These are phyloP conservation scores for Drosophila saltans DNA, from an alignment of 1,140 invertebrate genomes.

Conservation along the genomic window DNA sequence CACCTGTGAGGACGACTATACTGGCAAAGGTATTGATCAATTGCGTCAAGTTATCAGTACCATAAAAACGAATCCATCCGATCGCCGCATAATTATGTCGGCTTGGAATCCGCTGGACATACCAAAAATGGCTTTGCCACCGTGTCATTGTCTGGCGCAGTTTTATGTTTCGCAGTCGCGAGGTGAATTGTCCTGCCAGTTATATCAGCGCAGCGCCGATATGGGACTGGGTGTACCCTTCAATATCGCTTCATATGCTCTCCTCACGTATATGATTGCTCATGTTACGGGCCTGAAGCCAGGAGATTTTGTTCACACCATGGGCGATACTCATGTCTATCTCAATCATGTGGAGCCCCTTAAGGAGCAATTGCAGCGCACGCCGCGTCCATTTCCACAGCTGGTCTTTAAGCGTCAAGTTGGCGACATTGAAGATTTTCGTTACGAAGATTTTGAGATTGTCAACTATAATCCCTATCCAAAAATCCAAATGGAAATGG, in stretches of 20 bases:
- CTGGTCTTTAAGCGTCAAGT: slow-evolving; percentile 89
- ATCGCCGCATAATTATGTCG: slow-evolving; percentile 95
- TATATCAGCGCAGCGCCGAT: slow-evolving; percentile 99
- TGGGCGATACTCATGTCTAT: slow-evolving; percentile 99
- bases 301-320: slow-evolving; percentile 97
- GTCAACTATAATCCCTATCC: slow-evolving; percentile 94
- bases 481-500: slow-evolving; percentile 98
- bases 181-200: slow-evolving; percentile 92
- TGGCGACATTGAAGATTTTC: slow-evolving; percentile 94
- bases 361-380: slow-evolving; percentile 91
- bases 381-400: slow-evolving; percentile 93
- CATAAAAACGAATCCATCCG: slow-evolving; percentile 92
- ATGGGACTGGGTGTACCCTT: slow-evolving; percentile 99
- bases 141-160: slow-evolving; percentile 97
- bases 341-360: slow-evolving; percentile 95
- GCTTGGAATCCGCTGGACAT: slow-evolving; percentile 98
- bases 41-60: slow-evolving; percentile 92
- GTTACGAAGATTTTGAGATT: slow-evolving; percentile 94
- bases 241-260: slow-evolving; percentile 98
- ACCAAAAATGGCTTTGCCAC: slow-evolving; percentile 96
- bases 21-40: slow-evolving; percentile 95
- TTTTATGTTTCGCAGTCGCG: slow-evolving; percentile 93
- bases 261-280: slow-evolving; percentile 98
- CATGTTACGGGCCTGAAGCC: slow-evolving; percentile 96
- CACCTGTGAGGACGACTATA: slow-evolving; percentile 93